Evolutionary conservation across 2,113 vertebrate species (phyloP), one percentile per base, ranked within the genome.

Genomic region (Gobiocypris rarus): DNA sequence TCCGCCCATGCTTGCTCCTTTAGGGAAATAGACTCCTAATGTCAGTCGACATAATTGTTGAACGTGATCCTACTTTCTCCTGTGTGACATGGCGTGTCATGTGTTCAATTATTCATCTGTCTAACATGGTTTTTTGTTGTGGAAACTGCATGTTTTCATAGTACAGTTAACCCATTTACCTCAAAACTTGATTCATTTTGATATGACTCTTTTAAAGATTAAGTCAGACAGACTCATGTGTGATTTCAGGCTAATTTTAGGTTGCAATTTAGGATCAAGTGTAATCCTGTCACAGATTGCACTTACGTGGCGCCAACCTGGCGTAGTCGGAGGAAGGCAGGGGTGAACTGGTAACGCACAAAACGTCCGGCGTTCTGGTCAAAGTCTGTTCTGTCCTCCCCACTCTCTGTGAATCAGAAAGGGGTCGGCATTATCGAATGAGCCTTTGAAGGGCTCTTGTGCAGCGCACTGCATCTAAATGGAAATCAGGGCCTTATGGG

Each of bases 251-350:
- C 34, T 41, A 28, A 63, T 48, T 48, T 19, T 34, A 19, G 43
- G 13, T 11, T n/a, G 24, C 15, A 31, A 10, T 76, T 22, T 65
- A 80, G 15, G 59, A 50, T 80, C 59, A 65, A 61, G 58, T 80
- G 31, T 77, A 77, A 59, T 80, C 43, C 24, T 34, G 43, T 4
- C 26, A 65, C 41, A 31, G 58, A 80, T 67, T 65, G 24, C 28
- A 98, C 97, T 97, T 94, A 99, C 98, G 97, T 99, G 90, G 98
- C 98, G 92, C 98, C 98, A 87, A 99, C 97, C 92, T 98, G 97
- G 77, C 96, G 96, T 87, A 99, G 93, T 48, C 96, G 92, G 65
- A 99, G 96, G 78, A 99, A 99, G 75, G 98, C 97, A 0, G 98
- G 97, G 3, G 97, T 99, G 90, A 99, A 99, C 93, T 99, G 98